phyloP scores from a whole-genome alignment of 2,797 vertebrate species.

The Enteromius fasciolatus region DNA sequence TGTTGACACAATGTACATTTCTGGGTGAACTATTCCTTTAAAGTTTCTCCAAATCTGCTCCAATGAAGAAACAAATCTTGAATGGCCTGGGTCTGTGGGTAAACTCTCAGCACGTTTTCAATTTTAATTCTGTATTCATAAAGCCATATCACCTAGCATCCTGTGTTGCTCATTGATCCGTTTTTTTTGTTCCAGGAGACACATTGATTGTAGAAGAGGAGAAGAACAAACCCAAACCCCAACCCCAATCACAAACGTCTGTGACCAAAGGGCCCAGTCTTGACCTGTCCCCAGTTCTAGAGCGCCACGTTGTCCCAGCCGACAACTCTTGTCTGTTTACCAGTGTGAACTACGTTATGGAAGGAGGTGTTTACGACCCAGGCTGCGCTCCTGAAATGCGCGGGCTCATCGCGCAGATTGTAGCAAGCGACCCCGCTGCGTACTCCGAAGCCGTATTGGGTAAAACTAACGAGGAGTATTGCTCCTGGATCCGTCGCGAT shows the following conservation, averaged over 20 bases:
- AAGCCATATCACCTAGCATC: neutral
- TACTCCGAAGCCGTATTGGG: constrained; percentile 94
- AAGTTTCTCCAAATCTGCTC: neutral
- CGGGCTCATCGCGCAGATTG: constrained; percentile 91
- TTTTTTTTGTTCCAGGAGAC: constrained; percentile 81
- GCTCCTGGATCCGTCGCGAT: constrained; percentile 90
- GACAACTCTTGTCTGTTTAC: constrained; percentile 99
- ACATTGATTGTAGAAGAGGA: constrained; percentile 97
- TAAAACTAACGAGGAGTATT: constrained; percentile 93
- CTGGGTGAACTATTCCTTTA: too few species aligned
- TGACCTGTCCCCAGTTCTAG: constrained; percentile 75
- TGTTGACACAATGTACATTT: too few species aligned
- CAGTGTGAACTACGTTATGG: constrained; percentile 92
- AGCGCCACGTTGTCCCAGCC: constrained; percentile 87
- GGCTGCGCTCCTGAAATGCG: constrained; percentile 91
- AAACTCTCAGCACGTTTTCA: neutral
- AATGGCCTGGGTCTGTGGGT: neutral
- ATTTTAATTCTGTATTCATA: neutral
- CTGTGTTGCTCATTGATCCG: neutral
- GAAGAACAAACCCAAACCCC: constrained; percentile 80
- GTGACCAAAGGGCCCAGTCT: constrained; percentile 76
- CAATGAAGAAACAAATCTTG: neutral
- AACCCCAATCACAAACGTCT: constrained; percentile 69
- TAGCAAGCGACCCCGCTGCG: constrained; percentile 86
- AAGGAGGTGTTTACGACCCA: constrained; percentile 90